These are phyloP conservation scores for Tamandua tetradactyla DNA, from an alignment of 2,797 vertebrate species.

Conservation along the genomic window DNA sequence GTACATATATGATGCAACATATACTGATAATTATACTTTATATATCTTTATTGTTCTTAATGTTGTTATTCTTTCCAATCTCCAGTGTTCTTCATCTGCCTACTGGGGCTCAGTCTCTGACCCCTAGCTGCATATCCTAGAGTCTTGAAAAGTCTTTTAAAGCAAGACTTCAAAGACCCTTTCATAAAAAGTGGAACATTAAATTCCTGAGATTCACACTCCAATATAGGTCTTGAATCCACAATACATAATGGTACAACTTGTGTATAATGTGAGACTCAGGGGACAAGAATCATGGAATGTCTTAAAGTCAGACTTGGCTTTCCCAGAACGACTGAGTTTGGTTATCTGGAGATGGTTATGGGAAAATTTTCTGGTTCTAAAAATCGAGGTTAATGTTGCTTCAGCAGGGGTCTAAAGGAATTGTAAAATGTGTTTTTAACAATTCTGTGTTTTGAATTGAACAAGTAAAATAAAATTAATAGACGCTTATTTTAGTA, in stretches of 20 bases:
- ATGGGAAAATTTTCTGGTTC: neutral
- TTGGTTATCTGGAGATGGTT: neutral
- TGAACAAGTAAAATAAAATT: neutral
- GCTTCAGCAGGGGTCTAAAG: neutral
- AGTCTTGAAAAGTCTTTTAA: neutral
- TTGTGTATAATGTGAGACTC: neutral
- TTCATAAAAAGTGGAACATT: neutral
- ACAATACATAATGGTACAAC: neutral
- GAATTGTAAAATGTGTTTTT: neutral
- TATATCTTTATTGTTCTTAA: neutral
- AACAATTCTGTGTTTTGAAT: neutral
- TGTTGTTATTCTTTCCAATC: neutral
- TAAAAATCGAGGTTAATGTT: neutral
- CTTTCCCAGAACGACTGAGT: neutral
- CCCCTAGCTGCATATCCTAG: neutral
- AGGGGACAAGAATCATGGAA: neutral
- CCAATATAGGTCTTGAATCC: neutral
- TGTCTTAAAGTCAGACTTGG: slow-evolving; percentile 8
- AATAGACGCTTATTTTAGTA: neutral
- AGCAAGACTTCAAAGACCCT: neutral
- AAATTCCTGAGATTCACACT: slow-evolving; percentile 15
- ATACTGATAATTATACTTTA: neutral
- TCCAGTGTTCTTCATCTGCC: neutral
- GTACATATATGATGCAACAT: neutral
- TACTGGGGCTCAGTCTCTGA: neutral